Conservation (phyloP, 1,140 invertebrate genomes). For the Dinothrombium tinctorium region DNA sequence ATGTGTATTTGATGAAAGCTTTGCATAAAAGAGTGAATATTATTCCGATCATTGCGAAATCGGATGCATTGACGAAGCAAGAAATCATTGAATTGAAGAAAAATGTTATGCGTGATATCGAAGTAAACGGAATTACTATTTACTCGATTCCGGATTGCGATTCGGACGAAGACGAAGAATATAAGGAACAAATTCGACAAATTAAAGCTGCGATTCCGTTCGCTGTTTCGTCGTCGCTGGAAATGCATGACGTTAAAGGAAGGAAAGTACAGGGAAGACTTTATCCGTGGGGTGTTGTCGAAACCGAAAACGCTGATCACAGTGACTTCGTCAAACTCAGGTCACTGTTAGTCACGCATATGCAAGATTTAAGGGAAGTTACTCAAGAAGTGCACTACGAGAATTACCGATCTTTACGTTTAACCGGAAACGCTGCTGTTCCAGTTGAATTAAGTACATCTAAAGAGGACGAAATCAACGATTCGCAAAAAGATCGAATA, state of each 20-base stretch:
- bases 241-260: slow-evolving; percentile 21
- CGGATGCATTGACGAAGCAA: slow-evolving; percentile 87
- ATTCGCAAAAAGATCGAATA: slow-evolving; percentile 48
- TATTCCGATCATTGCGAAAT: slow-evolving; percentile 95
- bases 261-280: slow-evolving; percentile 26
- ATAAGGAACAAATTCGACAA: slow-evolving; percentile 20
- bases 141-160: slow-evolving; percentile 33
- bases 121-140: slow-evolving; percentile 31
- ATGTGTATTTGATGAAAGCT: slow-evolving; percentile 98
- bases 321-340: slow-evolving; percentile 37
- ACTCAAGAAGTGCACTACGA: slow-evolving; percentile 32
- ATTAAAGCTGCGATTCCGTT: slow-evolving; percentile 20
- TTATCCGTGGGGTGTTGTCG: slow-evolving; percentile 38
- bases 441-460: slow-evolving; percentile 4
- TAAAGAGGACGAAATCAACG: slow-evolving; percentile 15
- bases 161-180: slow-evolving; percentile 23
- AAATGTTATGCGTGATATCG: slow-evolving; percentile 26
- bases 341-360: slow-evolving; percentile 28
- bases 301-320: slow-evolving; percentile 38
- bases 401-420: slow-evolving; percentile 25
- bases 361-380: slow-evolving; percentile 30
- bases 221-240: slow-evolving; percentile 20
- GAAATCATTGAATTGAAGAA: slow-evolving; percentile 72
- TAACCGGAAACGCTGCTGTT: slow-evolving; percentile 17
- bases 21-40: slow-evolving; percentile 89